A percentile compares a stretch with the other conserved stretches of the same genome.
Evolutionary conservation across 2,888 invertebrate genomes (phyloP).

Genomic region (Mystacides longicornis): DNA sequence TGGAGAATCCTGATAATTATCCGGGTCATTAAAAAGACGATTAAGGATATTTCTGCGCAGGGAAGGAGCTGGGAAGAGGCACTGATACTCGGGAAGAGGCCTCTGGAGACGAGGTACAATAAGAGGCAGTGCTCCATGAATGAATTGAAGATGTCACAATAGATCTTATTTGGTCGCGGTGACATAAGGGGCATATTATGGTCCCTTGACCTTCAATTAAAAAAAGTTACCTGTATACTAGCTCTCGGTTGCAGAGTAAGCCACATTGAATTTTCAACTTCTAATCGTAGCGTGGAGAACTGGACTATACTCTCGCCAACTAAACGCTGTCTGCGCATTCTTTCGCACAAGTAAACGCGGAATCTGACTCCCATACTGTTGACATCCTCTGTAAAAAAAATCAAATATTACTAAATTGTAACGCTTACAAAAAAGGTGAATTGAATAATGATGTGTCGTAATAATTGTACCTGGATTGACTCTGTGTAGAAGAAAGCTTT

Average conservation of each 20-base stretch:
- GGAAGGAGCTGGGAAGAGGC: too few relatives aligned
- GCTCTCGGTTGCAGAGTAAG: conserved; percentile 72
- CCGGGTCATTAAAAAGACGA: too few relatives aligned
- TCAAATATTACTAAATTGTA: background rate
- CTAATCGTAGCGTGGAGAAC: conserved; percentile 83
- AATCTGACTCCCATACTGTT: conserved; percentile 86
- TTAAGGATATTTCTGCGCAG: too few relatives aligned
- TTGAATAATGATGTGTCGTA: background rate
- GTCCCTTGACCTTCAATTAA: too few relatives aligned
- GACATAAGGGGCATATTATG: too few relatives aligned
- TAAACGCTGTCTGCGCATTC: conserved; percentile 85
- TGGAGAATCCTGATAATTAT: too few relatives aligned
- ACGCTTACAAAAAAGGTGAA: background rate
- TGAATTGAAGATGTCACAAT: too few relatives aligned
- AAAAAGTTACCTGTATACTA: conserved; percentile 46
- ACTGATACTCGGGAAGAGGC: too few relatives aligned
- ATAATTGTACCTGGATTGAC: conserved; percentile 88
- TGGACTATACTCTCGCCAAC: conserved; percentile 87
- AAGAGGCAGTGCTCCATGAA: too few relatives aligned
- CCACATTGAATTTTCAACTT: conserved; percentile 87
- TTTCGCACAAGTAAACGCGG: conserved; percentile 85
- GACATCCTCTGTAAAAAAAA: conserved; percentile 67
- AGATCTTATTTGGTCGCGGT: too few relatives aligned
- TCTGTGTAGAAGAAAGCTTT: conserved; percentile 83
- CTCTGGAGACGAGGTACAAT: too few relatives aligned